phyloP scores from a whole-genome alignment of 2,113 vertebrate genomes.

The Thamnophis sirtalis region DNA sequence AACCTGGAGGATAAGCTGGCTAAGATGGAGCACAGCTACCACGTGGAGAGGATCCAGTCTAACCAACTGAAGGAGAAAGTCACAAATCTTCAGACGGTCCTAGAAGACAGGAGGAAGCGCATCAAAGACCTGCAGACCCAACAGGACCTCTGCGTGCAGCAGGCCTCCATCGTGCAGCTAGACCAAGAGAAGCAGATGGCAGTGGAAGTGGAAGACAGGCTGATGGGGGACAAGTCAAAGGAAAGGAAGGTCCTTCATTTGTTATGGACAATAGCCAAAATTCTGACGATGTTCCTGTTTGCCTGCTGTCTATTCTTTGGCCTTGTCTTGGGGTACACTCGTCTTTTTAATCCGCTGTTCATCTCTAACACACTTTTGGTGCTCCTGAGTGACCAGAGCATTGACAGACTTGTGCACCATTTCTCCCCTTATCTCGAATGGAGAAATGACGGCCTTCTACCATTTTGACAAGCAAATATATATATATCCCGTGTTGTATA shows the following conservation, averaged over 20 bases:
- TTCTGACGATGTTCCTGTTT: neutral
- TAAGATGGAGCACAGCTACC: neutral
- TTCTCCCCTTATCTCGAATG: neutral
- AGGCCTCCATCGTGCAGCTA: rapidly evolving
- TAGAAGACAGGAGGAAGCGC: rapidly evolving
- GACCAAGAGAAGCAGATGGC: neutral
- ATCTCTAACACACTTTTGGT: neutral
- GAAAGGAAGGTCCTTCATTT: neutral
- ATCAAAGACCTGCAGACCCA: neutral
- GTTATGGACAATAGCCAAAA: neutral
- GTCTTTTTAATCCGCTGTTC: conserved; percentile 1
- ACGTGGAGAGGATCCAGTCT: neutral
- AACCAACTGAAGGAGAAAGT: neutral
- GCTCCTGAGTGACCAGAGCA: neutral
- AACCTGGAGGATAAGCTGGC: neutral
- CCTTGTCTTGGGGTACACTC: neutral
- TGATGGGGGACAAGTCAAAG: neutral
- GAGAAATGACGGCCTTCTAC: neutral
- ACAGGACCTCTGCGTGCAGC: neutral
- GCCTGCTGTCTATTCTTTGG: neutral
- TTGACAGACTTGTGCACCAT: neutral
- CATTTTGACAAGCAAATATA: neutral
- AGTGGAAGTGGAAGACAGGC: neutral
- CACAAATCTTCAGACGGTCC: rapidly evolving
- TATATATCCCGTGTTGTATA: neutral